These are phyloP conservation scores for Leucophenga maculata DNA, from an alignment of 2,888 invertebrate species.

Conservation along the genomic window DNA sequence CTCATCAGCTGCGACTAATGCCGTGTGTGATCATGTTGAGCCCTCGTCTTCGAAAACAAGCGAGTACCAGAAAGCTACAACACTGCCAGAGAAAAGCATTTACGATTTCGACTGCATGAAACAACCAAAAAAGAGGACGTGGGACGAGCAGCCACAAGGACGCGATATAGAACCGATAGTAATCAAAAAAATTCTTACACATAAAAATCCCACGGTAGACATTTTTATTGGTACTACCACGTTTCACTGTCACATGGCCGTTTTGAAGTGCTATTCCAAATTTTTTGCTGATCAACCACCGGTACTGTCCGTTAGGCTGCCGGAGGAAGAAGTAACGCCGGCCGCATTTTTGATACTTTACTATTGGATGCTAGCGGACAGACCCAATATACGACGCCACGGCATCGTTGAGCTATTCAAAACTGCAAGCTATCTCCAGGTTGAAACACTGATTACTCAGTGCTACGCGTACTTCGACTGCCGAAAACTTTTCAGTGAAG, in stretches of 20 bases:
- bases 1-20: too few species aligned
- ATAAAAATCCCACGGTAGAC: constrained; percentile 15
- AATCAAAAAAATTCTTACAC: not conserved
- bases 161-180: not conserved
- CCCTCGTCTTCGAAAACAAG: too few species aligned
- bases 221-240: constrained; percentile 34
- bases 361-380: constrained; percentile 42
- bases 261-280: constrained; percentile 32
- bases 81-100: too few species aligned
- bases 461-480: constrained; percentile 25
- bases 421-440: constrained; percentile 35
- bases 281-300: constrained; percentile 19
- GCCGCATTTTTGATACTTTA: constrained; percentile 39
- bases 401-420: constrained; percentile 37
- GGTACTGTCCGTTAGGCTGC: constrained; percentile 17
- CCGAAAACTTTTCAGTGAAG: constrained; percentile 21
- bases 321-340: constrained; percentile 33
- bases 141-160: not conserved
- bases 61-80: too few species aligned
- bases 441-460: constrained; percentile 27
- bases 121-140: not conserved
- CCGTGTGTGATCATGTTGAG: too few species aligned
- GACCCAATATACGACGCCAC: not conserved
- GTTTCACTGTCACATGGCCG: constrained; percentile 37
- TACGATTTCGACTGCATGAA: too few species aligned